Base-by-base conservation (phyloP, 2,113 vertebrate genomes). In the Oreocharis arfaki region DNA sequence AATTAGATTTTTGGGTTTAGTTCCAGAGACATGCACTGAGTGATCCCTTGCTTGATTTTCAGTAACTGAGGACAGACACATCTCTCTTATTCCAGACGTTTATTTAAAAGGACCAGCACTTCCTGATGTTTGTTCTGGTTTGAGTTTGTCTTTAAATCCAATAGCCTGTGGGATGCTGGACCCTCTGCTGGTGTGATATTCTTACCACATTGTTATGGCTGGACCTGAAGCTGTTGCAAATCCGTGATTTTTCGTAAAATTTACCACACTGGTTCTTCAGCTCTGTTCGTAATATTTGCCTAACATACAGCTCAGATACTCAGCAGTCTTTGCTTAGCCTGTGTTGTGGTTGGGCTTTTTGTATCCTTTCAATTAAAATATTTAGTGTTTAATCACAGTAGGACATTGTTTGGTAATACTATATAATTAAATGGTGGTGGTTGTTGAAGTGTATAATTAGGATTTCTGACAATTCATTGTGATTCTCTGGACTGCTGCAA, bases 331-430 rank as follows among this genome's bases (percentile, higher is more conserved):
- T 88, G 53, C 69, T 55, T 92, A 83, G 57, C 64, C 74, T 70
- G 17, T 95, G 67, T 84, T 95, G 90, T 84, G 87, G 93, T 80
- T 75, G 49, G 71, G 79, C 81, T 85, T 95, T 89, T 64, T 89
- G 77, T 89, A 69, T 88, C 81, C 94, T 97, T 97, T 97, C 94
- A 95, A 84, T 96, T 95, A 96, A 96, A 94, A 93, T 91, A 96
- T 68, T 96, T 95, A 96, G 80, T 76, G 70, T 93, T 96, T 96
- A 95, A 97, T 95, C 96, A 97, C 93, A 97, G 91, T 95, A 94
- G 71, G 85, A 60, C 84, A 93, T 95, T 93, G 95, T 97, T 85
- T 96, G 93, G 87, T 91, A 87, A 81, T 89, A 60, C 94, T 93
- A 94, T 93, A 95, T 96, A 96, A 97, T 96, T 96, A 96, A 97